Evolutionary conservation across 2,797 vertebrate genomes (phyloP), one percentile per base, ranked within the genome.

Genomic region (Champsocephalus esox): DNA sequence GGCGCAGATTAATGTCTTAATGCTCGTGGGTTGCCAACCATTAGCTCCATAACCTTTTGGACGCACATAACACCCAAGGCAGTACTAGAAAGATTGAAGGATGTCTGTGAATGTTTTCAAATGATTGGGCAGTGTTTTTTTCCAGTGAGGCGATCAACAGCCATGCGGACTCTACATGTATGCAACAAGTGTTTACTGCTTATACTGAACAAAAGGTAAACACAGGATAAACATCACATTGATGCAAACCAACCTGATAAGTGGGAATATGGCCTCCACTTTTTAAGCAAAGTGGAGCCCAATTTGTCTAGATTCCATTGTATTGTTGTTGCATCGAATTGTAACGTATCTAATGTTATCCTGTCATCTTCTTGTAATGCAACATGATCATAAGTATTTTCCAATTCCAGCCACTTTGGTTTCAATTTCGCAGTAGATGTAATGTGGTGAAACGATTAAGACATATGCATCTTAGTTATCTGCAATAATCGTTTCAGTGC

Each of bases 1-100:
- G 67, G 51, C 12, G 12, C 79, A 88, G 87, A 91, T 88, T 66
- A 92, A 89, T 90, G 88, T 83, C 59, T 77, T 82, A 84, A 79
- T 77, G 85, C 70, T 87, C 71, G 51, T 60, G 59, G 70, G 59
- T 62, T 79, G 76, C 64, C 38, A 24, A 71, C 73, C 81, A 82
- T 83, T 90, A 88, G 80, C 64, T 76, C 56, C 74, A 74, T 73
- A 58, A 65, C 51, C 82, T 73, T 79, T 14, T 62, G 67, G 64
- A 75, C 43, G 57, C 38, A 68, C 43, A 38, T 24, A 55, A 54
- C 58, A 69, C 77, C 65, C 14, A 16, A 38, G 63, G 70, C 55
- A 66, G 16, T 21, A 64, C 80, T 58, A 38, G 32, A 70, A 61
- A 66, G 59, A 69, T 21, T 38, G 49, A 55, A 45, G n/a, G 24